Evolutionary conservation across 1,140 invertebrate species (phyloP).

Genomic region (Pachyrhynchus sulphureomaculatus): DNA sequence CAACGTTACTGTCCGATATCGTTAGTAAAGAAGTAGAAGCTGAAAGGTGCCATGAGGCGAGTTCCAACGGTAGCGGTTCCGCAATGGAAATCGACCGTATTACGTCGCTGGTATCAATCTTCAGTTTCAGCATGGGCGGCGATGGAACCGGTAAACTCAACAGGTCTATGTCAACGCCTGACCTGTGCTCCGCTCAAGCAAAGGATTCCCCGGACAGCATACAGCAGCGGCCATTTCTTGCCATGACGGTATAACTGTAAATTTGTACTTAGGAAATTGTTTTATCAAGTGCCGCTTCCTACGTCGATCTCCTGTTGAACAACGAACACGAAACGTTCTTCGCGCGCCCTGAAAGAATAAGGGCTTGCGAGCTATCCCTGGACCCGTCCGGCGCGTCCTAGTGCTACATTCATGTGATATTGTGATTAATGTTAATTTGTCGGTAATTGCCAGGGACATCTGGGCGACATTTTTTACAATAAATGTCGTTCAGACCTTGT

Average conservation of each 20-base stretch:
- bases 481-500: conserved; percentile 23
- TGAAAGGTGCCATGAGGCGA: conserved; percentile 27
- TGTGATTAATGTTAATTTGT: conserved; percentile 19
- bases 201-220: conserved; percentile 52
- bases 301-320: conserved; percentile 27
- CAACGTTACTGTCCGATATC: conserved; percentile 47
- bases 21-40: conserved; percentile 46
- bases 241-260: conserved; percentile 54
- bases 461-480: not conserved
- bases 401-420: conserved; percentile 23
- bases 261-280: conserved; percentile 10
- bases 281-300: conserved; percentile 4
- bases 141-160: conserved; percentile 47
- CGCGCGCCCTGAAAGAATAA: not conserved
- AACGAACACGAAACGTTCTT: conserved; percentile 20
- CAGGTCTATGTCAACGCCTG: conserved; percentile 55
- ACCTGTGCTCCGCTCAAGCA: conserved; percentile 56
- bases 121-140: conserved; percentile 56
- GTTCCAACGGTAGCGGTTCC: conserved; percentile 33
- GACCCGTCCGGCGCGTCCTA: conserved; percentile 9
- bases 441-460: conserved; percentile 10
- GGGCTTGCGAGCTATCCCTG: not conserved
- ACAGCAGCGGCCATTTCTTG: conserved; percentile 55
- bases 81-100: conserved; percentile 60
- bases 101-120: conserved; percentile 58